Conservation (phyloP, 2,888 invertebrate genomes). For the Gisinianus flammeolus region DNA sequence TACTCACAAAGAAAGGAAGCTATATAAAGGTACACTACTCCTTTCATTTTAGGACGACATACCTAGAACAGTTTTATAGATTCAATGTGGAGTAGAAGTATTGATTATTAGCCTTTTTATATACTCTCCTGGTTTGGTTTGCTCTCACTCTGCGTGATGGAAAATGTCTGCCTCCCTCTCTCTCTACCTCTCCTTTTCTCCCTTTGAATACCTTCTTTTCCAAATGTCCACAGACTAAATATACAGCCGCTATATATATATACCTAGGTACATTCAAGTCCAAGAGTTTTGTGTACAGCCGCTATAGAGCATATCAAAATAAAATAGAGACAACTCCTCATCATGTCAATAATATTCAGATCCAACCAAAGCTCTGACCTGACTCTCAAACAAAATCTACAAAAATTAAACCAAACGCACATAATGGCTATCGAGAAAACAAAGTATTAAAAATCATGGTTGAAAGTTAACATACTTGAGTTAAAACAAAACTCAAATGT, state of each 20-base stretch:
- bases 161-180: slow-evolving; percentile 33
- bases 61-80: slow-evolving; percentile 26
- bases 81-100: slow-evolving; percentile 36
- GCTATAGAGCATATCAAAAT: too few relatives aligned
- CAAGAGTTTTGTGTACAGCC: background rate
- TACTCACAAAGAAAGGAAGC: background rate
- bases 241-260: too few relatives aligned
- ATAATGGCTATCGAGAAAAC: too few relatives aligned
- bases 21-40: background rate
- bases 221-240: slow-evolving; percentile 12
- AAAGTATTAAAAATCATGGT: too few relatives aligned
- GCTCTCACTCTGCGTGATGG: slow-evolving; percentile 27
- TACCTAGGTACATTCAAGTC: background rate
- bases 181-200: background rate
- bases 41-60: background rate
- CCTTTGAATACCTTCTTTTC: background rate
- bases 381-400: too few relatives aligned
- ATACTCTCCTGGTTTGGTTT: slow-evolving; percentile 29
- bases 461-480: too few relatives aligned
- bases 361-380: background rate
- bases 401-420: too few relatives aligned
- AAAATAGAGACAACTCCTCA: slow-evolving; percentile 5
- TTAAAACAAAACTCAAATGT: too few relatives aligned
- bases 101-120: slow-evolving; percentile 43
- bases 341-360: slow-evolving; percentile 2